Evolutionary conservation across 2,113 vertebrate genomes (phyloP).

Genomic region (Chaetura pelagica): DNA sequence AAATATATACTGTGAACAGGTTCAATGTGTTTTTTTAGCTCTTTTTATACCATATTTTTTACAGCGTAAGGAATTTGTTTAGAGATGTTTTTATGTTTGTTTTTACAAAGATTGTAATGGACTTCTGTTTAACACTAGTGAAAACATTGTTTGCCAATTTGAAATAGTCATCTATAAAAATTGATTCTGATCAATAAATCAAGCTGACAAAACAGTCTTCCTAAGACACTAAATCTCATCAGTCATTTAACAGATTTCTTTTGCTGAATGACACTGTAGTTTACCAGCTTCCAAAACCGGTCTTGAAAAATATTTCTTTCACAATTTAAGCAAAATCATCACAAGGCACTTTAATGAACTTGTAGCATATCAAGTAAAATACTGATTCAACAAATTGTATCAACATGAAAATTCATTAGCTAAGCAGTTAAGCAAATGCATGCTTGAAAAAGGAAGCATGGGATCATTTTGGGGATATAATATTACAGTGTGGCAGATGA

Average conservation of each 20-base stretch:
- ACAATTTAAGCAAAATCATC: background rate
- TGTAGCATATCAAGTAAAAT: conserved; percentile 31
- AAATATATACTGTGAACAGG: conserved; percentile 79
- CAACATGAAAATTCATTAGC: background rate
- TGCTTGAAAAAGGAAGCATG: conserved; percentile 61
- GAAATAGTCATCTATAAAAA: conserved; percentile 24
- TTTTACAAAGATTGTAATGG: conserved; percentile 62
- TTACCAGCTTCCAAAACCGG: background rate
- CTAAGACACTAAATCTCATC: conserved; percentile 27
- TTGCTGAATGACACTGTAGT: background rate
- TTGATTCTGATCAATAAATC: conserved; percentile 32
- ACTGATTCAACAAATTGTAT: background rate
- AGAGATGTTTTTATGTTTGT: conserved; percentile 65
- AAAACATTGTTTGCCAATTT: conserved; percentile 61
- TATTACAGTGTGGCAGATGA: conserved; percentile 45
- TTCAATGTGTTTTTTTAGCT: conserved; percentile 65
- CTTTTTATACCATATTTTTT: conserved; percentile 75
- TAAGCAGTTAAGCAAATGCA: conserved; percentile 43
- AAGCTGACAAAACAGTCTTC: conserved; percentile 15
- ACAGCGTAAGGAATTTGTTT: conserved; percentile 68
- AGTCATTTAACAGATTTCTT: background rate
- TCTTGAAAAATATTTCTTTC: background rate
- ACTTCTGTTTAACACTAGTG: conserved; percentile 58
- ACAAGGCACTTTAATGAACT: conserved; percentile 53
- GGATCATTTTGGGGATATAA: conserved; percentile 55